A percentile compares a stretch with the other conserved stretches of the same genome.
Conservation (phyloP, 2,113 vertebrate genomes). For the Carlito syrichta region DNA sequence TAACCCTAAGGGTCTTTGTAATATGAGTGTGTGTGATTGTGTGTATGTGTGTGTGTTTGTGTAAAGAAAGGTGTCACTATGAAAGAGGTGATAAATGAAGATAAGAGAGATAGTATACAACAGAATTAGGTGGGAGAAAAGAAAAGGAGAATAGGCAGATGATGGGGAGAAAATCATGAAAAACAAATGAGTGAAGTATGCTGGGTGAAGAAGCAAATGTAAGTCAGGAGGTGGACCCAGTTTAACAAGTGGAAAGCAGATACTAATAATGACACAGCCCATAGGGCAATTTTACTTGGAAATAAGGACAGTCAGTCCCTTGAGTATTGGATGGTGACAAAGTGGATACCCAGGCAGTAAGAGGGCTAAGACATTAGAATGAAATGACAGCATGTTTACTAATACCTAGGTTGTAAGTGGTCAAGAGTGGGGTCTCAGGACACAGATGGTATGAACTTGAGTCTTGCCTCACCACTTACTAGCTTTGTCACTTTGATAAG, state of each 20-base stretch:
- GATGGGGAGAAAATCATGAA: fast-evolving
- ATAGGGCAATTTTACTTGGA: neutral
- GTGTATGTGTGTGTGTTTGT: no score
- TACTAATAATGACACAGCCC: neutral
- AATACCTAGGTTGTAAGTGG: neutral
- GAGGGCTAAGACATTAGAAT: neutral
- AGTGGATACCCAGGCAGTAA: neutral
- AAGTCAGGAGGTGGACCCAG: neutral
- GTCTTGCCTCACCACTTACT: neutral
- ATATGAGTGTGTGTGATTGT: neutral
- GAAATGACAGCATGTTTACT: neutral
- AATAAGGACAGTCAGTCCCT: neutral
- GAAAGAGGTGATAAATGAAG: neutral
- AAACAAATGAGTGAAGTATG: neutral
- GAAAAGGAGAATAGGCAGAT: neutral
- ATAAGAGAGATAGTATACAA: neutral
- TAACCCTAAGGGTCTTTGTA: neutral
- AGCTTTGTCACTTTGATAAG: neutral
- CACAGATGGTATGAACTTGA: neutral
- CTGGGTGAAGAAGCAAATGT: neutral
- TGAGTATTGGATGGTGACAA: neutral
- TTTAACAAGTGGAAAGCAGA: neutral
- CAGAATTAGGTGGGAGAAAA: neutral
- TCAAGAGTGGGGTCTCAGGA: neutral
- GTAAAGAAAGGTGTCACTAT: neutral